These are phyloP conservation scores for Notiomystis cincta DNA, from an alignment of 2,113 vertebrate genomes.

Conservation along the genomic window DNA sequence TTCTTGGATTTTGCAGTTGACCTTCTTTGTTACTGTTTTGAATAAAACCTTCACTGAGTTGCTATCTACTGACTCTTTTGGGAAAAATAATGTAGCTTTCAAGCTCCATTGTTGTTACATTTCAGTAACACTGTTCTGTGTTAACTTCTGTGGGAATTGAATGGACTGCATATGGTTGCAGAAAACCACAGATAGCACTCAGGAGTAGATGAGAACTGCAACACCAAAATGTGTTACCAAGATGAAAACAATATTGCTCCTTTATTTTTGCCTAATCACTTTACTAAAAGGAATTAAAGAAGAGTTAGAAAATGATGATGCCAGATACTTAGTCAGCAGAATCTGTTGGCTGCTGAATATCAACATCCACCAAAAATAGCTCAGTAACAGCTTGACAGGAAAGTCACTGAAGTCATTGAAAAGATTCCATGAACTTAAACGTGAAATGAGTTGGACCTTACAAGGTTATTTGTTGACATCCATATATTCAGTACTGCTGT, in stretches of 20 bases:
- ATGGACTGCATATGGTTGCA: not conserved
- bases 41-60: not conserved
- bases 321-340: slow-evolving; percentile 36
- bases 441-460: not conserved
- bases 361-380: slow-evolving; percentile 58
- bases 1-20: not conserved
- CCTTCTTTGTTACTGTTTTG: not conserved
- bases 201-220: not conserved
- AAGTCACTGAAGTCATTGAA: slow-evolving; percentile 51
- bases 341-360: slow-evolving; percentile 35
- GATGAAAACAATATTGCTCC: not conserved
- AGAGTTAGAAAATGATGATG: slow-evolving; percentile 38
- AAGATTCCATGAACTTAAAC: not conserved
- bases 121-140: not conserved
- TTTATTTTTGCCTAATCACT: slow-evolving; percentile 7
- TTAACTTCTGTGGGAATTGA: not conserved
- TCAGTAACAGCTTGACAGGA: not conserved
- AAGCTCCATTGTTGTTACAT: not conserved
- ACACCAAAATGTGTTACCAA: not conserved
- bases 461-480: not conserved
- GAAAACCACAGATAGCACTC: not conserved
- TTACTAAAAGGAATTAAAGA: not conserved
- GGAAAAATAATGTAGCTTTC: not conserved
- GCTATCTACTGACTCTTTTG: not conserved
- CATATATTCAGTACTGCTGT: not conserved